These are phyloP conservation scores for Drosophila navojoa DNA, from an alignment of 1,140 invertebrate species.

Conservation along the genomic window DNA sequence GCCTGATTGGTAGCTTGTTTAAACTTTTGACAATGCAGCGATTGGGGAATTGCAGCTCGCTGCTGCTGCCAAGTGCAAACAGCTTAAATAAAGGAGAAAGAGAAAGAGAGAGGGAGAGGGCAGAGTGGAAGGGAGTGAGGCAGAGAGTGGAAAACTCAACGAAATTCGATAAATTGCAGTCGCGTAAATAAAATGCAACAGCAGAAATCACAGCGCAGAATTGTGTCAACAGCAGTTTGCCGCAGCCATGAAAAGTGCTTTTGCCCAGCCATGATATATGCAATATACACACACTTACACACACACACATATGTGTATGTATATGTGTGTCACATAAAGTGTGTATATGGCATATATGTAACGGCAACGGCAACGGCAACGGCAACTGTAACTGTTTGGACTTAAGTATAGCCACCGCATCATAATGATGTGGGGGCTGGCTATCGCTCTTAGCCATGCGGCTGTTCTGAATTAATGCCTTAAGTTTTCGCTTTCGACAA, in stretches of 20 bases:
- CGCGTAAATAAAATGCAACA: conserved; percentile 67
- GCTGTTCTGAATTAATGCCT: conserved; percentile 51
- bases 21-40: conserved; percentile 43
- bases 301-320: background rate
- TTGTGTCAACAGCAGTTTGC: conserved; percentile 69
- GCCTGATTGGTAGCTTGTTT: conserved; percentile 34
- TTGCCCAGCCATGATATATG: conserved; percentile 9
- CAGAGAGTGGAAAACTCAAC: background rate
- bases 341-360: conserved; percentile 7
- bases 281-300: conserved; percentile 20
- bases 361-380: too few relatives aligned
- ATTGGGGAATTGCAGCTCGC: background rate
- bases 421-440: conserved; percentile 58
- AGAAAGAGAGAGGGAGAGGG: too few relatives aligned
- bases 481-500: background rate
- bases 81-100: conserved; percentile 52
- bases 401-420: conserved; percentile 51
- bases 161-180: conserved; percentile 66
- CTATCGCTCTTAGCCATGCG: conserved; percentile 32
- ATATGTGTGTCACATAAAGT: conserved; percentile 9
- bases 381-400: conserved; percentile 15
- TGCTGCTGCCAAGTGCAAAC: conserved; percentile 39
- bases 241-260: conserved; percentile 39
- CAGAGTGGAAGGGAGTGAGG: too few relatives aligned
- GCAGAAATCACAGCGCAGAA: conserved; percentile 45